Percentiles rank a stretch among this genome's conserved stretches.
phyloP scores from a whole-genome alignment of 2,797 vertebrate species.

The Eutrigla gurnardus region DNA sequence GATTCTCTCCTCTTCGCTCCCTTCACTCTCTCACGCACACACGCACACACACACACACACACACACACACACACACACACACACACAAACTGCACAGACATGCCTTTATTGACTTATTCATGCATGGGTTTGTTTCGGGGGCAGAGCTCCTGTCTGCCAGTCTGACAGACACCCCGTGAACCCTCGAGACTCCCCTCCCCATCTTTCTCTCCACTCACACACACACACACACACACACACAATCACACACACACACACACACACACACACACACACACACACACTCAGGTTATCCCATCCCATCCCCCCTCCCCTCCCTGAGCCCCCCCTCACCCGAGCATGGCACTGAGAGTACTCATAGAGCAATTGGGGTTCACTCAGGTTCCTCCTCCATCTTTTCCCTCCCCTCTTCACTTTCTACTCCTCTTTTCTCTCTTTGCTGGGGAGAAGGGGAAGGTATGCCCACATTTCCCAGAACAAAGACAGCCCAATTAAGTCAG shows the following conservation, averaged over 20 bases:
- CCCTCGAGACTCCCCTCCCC: slow-evolving; percentile 61
- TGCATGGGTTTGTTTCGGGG: slow-evolving; percentile 83
- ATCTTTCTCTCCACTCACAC: slow-evolving; percentile 14
- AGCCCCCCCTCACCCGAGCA: slow-evolving; percentile 23
- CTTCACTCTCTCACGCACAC: neutral
- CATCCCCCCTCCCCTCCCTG: neutral
- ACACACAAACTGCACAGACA: slow-evolving; percentile 46
- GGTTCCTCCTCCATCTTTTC: slow-evolving; percentile 50
- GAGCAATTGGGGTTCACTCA: slow-evolving; percentile 60
- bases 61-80: slow-evolving; percentile 35
- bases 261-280: slow-evolving; percentile 14
- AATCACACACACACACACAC: slow-evolving; percentile 32
- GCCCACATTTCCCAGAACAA: slow-evolving; percentile 84
- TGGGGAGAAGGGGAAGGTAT: slow-evolving; percentile 77
- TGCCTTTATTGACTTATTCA: slow-evolving; percentile 83
- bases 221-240: slow-evolving; percentile 30
- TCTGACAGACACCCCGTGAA: slow-evolving; percentile 74
- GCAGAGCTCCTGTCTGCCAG: slow-evolving; percentile 78
- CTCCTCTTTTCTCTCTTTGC: slow-evolving; percentile 52
- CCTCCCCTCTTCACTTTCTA: slow-evolving; percentile 1
- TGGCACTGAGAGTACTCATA: slow-evolving; percentile 50
- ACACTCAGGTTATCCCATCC: slow-evolving; percentile 34
- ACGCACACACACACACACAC: slow-evolving; percentile 28
- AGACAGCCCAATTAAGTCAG: slow-evolving; percentile 88
- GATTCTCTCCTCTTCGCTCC: slow-evolving; percentile 53